Evolutionary conservation across 2,888 invertebrate species (phyloP).

Genomic region (Apotomis capreana): DNA sequence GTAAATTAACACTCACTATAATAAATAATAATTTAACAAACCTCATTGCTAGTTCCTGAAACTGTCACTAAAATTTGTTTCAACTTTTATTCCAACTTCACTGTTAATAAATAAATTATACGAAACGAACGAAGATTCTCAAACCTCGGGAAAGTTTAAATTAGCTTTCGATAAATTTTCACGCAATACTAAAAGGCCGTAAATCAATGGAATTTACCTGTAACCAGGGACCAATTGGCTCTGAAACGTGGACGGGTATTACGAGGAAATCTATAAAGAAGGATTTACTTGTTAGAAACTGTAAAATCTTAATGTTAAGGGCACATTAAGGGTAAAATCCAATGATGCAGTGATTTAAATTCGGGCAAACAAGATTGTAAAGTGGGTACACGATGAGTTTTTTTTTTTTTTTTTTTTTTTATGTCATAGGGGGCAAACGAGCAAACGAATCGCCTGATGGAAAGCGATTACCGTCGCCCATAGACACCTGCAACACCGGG

Average conservation of each 20-base stretch:
- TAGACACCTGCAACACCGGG: no score
- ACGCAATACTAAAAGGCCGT: neutral
- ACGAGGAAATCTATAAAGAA: neutral
- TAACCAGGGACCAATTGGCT: neutral
- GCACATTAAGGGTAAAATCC: conserved; percentile 1
- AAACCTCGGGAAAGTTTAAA: conserved; percentile 34
- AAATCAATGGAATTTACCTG: neutral
- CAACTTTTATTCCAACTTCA: conserved; percentile 23
- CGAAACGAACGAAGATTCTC: conserved; percentile 26
- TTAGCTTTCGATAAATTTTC: conserved; percentile 37
- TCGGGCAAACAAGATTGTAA: conserved; percentile 16
- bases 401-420: no score
- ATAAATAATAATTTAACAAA: no score
- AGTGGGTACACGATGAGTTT: no score
- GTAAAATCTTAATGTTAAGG: conserved; percentile 5
- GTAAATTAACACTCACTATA: no score
- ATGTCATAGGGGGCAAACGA: no score
- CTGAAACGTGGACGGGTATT: neutral
- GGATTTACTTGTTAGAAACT: neutral
- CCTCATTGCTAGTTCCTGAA: neutral
- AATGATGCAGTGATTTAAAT: neutral
- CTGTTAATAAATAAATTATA: conserved; percentile 39
- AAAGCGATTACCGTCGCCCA: no score
- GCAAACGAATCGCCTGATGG: no score
- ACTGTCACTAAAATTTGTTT: conserved; percentile 11